Base-by-base conservation (phyloP, 2,797 vertebrate genomes). In the Sebastes reedi region DNA sequence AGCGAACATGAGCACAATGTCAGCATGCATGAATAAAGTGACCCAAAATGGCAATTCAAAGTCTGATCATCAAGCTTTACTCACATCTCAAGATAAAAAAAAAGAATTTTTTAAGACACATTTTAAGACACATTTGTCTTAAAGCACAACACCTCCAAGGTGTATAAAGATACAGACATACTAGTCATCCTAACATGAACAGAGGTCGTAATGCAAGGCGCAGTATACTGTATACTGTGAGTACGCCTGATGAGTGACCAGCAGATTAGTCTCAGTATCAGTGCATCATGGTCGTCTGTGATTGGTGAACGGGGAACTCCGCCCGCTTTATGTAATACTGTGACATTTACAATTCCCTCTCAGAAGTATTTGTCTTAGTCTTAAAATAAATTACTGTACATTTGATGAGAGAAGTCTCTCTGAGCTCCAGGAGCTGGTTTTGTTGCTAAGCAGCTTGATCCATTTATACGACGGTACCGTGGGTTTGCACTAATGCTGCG, bases 391-490 rank as follows among this genome's bases (percentile, higher is more conserved):
- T 81, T 16, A 61, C 65, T 25, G 72, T 52, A 36, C 68, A 75
- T 73, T 83, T 58, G 67, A 88, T 69, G 54, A 77, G 61, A 36
- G 59, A 72, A 76, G n/a, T 52, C 61, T 72, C 59, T 22, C 73
- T 59, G 25, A 75, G 71, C 58, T 80, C 6, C 46, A 7, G 71
- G 30, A 84, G 68, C 68, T 42, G 70, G 58, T 82, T 88, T 80
- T 83, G 91, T 91, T 92, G 87, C 91, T 89, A 62, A 77, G 89
- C 90, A 90, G 85, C 88, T 87, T 85, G 69, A 86, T 82, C 79
- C 82, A 80, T 86, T 86, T 60, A 83, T 82, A 67, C 78, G 67
- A 75, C 72, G 78, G 58, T 72, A 46, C 72, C 27, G 73, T n/a
- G 22, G 39, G n/a, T 86, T 82, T 82, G 65, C 60, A 62, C 73